These are phyloP conservation scores for Palythoa grandiflora DNA, from an alignment of 92 coral and sea anemone genomes.

Conservation along the genomic window DNA sequence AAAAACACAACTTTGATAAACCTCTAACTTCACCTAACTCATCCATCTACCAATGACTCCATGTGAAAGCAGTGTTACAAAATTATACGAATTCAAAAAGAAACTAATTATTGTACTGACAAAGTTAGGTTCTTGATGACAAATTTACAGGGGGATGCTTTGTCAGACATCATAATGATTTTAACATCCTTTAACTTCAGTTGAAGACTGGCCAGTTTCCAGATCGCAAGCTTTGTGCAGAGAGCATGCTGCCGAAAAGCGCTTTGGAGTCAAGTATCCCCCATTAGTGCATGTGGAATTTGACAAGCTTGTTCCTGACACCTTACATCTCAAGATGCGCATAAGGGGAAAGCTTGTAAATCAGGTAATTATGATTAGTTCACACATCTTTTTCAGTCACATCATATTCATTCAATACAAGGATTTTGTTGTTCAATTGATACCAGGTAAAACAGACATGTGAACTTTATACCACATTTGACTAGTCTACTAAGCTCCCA, in stretches of 20 bases:
- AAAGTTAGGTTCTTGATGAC: neutral
- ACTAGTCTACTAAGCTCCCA: neutral
- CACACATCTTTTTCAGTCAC: neutral
- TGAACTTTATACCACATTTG: neutral
- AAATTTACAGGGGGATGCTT: neutral
- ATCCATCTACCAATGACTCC: no score
- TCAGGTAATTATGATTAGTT: constrained; percentile 30
- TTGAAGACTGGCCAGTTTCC: constrained; percentile 30
- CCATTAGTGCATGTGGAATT: constrained; percentile 24
- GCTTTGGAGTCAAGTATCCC: constrained; percentile 13
- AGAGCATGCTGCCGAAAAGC: neutral
- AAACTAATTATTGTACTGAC: no score
- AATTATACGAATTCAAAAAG: no score
- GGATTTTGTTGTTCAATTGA: no score
- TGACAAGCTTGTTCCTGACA: constrained; percentile 32
- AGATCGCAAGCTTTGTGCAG: neutral
- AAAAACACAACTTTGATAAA: no score
- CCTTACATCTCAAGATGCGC: constrained; percentile 9
- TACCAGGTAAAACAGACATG: no score
- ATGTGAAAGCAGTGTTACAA: neutral
- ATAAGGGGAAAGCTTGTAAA: constrained; percentile 35
- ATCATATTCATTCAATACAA: no score
- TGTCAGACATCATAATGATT: neutral
- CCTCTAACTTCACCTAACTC: no score
- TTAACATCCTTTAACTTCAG: neutral